These are phyloP conservation scores for Cathartes aura DNA, from an alignment of 2,113 vertebrate species.

Conservation along the genomic window DNA sequence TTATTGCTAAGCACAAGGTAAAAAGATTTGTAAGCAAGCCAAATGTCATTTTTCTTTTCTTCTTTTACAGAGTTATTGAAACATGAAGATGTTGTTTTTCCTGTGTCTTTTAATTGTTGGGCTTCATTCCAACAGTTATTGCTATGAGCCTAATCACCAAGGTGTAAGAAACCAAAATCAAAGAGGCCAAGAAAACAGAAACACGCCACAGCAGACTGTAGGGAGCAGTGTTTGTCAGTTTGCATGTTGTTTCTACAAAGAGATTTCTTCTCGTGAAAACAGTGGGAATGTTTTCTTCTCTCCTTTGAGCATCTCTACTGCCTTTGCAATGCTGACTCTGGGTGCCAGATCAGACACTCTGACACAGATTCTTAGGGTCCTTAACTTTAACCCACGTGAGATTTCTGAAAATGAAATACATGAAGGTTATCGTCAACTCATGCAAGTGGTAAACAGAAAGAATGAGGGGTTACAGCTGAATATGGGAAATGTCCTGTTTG, in stretches of 20 bases:
- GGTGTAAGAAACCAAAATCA: not conserved
- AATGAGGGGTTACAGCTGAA: conserved; percentile 70
- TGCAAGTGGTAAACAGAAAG: conserved; percentile 73
- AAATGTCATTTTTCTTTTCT: conserved; percentile 5
- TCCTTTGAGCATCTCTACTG: conserved; percentile 79
- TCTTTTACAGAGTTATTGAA: conserved; percentile 56
- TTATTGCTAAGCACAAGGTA: not conserved
- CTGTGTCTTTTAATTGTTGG: conserved; percentile 61
- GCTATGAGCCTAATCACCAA: not conserved
- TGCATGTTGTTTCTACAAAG: conserved; percentile 81
- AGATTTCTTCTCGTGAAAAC: conserved; percentile 50
- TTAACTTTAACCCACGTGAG: conserved; percentile 73
- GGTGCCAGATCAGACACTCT: conserved; percentile 82
- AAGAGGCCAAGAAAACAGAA: not conserved
- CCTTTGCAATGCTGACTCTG: conserved; percentile 81
- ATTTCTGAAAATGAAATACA: conserved; percentile 72
- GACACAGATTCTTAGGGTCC: conserved; percentile 75
- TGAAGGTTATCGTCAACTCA: conserved; percentile 77
- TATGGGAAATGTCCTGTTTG: conserved; percentile 76
- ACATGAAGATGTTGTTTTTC: conserved; percentile 62
- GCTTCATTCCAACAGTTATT: conserved; percentile 36
- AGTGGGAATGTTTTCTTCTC: conserved; percentile 83
- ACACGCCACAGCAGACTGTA: not conserved
- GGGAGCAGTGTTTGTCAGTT: conserved; percentile 64
- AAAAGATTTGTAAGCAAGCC: not conserved